Percentiles rank a stretch among this genome's conserved stretches.
Evolutionary conservation across 2,113 vertebrate genomes (phyloP).

Genomic region (Andinoacara biseriatus): DNA sequence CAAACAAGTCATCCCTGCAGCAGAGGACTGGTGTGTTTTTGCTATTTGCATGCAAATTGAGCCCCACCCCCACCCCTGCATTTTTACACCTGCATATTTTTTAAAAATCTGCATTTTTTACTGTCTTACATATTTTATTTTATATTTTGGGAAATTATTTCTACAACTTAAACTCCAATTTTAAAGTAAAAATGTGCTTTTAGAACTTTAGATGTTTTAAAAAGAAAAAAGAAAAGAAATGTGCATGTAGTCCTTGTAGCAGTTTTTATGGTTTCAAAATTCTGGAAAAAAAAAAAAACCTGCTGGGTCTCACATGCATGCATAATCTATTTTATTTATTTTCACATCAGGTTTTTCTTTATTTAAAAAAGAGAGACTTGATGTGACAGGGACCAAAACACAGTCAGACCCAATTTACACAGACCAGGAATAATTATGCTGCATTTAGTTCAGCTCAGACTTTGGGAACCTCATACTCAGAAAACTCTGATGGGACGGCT

Average conservation of each 20-base stretch:
- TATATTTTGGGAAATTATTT: not conserved
- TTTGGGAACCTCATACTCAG: not conserved
- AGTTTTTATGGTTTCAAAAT: not conserved
- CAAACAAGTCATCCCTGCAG: conserved; percentile 57
- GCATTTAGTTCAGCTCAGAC: not conserved
- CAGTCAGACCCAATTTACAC: not conserved
- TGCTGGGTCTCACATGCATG: not conserved
- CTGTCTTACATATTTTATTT: not conserved
- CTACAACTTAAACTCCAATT: accelerated
- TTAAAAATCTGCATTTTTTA: no score
- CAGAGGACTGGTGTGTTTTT: conserved; percentile 37
- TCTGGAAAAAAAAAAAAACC: not conserved
- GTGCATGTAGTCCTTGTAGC: no score
- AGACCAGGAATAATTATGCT: not conserved
- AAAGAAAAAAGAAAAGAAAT: not conserved
- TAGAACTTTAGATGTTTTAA: not conserved
- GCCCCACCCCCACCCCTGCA: not conserved
- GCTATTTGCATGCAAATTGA: conserved; percentile 73
- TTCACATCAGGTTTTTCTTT: not conserved
- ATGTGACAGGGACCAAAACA: not conserved
- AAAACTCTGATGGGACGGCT: not conserved
- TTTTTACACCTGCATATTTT: no score
- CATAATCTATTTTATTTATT: not conserved
- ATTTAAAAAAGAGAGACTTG: not conserved
- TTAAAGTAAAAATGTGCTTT: not conserved